Base-by-base conservation (phyloP, 2,888 invertebrate genomes). In the Phasia obesa region DNA sequence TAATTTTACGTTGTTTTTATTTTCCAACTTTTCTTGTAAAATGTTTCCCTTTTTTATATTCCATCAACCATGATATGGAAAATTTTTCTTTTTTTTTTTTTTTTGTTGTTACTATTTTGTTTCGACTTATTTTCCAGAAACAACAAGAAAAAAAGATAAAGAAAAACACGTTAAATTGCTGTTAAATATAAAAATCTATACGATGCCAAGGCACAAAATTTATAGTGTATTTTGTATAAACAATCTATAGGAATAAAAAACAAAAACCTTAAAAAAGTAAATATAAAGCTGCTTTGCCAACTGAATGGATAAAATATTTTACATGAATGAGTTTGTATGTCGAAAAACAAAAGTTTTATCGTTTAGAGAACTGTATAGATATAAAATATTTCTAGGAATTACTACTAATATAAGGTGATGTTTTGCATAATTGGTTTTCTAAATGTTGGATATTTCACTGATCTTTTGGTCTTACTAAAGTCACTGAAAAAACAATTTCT, bases 31-130 rank as follows among this genome's bases (percentile, higher is more conserved):
- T 65, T 76, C n/a, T 59, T 51, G 15, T 21, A 17, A 13, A 42
- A 65, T 64, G 53, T 51, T 70, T 64, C 47, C 35, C 38, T 1
- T 76, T 70, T 64, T 73, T 51, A 49, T 60, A 74, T 49, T 69
- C 74, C 57, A 75, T 64, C 80, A 75, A 57, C 55, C 70, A 53
- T 71, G 71, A 67, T 81, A 76, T 76, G 75, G 59, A 81, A 76
- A 81, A 76, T 65, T 9, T 5, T 71, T 27, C n/a, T 42, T 2
- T 2, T 42, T n/a, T 15, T 42, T n/a, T n/a, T 1, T 42, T 44
- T 44, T 70, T 59, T 57, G 64, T 17, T 60, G 59, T 69, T 76
- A 35, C 35, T 27, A 19, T 75, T 65, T 51, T 15, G n/a, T 59
- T 59, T 51, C n/a, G 19, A 62, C 35, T 35, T 35, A 35, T 35